Percentiles rank a stretch among this genome's conserved stretches.
phyloP scores from a whole-genome alignment of 2,113 vertebrate genomes.

The Cephalopholis sonnerati region DNA sequence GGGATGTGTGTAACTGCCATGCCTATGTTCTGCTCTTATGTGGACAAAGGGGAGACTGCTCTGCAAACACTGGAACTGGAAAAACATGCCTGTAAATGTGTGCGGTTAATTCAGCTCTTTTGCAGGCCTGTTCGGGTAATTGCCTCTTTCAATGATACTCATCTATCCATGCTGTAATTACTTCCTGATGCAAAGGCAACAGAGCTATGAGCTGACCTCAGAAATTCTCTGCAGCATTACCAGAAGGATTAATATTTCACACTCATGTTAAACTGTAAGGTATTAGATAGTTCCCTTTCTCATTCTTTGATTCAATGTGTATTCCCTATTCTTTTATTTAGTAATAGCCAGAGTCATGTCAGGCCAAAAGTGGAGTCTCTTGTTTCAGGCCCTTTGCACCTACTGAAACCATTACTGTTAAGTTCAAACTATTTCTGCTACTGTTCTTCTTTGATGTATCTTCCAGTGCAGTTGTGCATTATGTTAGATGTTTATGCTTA shows the following conservation, averaged over 20 bases:
- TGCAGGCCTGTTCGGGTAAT: slow-evolving; percentile 64
- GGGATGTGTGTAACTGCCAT: slow-evolving; percentile 9
- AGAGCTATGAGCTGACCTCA: slow-evolving; percentile 65
- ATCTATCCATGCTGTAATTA: slow-evolving; percentile 74
- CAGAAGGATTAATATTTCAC: slow-evolving; percentile 66
- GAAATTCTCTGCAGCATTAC: slow-evolving; percentile 61
- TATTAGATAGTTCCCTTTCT: slow-evolving; percentile 39
- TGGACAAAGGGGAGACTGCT: slow-evolving; percentile 31
- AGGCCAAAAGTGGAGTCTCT: slow-evolving; percentile 21
- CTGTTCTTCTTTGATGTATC: background rate
- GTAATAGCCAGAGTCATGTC: slow-evolving; percentile 23
- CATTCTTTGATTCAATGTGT: slow-evolving; percentile 20
- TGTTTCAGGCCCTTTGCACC: slow-evolving; percentile 38
- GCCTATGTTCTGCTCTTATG: slow-evolving; percentile 23
- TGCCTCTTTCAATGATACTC: slow-evolving; percentile 69
- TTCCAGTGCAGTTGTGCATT: slow-evolving; percentile 6
- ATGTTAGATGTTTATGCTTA: background rate
- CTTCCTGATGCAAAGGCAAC: slow-evolving; percentile 72
- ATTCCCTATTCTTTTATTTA: slow-evolving; percentile 35
- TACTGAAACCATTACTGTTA: slow-evolving; percentile 29
- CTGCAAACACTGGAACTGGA: slow-evolving; percentile 48
- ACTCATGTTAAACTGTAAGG: slow-evolving; percentile 47
- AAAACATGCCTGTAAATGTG: slow-evolving; percentile 58
- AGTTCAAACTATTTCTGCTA: slow-evolving; percentile 17
- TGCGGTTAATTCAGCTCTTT: slow-evolving; percentile 63